These are phyloP conservation scores for Magallana gigas DNA, from an alignment of 1,140 invertebrate genomes.

Conservation along the genomic window DNA sequence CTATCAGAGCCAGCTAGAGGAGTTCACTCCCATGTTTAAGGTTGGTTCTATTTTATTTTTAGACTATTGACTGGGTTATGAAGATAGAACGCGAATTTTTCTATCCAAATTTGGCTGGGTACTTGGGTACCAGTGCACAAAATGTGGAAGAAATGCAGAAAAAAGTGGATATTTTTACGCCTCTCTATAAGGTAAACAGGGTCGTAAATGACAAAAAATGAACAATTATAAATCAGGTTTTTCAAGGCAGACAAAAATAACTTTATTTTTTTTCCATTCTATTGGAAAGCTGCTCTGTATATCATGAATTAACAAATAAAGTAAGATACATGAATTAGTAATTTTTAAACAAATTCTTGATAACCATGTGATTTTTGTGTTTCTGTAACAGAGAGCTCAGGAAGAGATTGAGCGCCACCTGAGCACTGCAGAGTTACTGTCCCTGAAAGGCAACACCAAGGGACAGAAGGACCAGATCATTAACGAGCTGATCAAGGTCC, in stretches of 20 bases:
- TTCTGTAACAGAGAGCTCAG: conserved; percentile 81
- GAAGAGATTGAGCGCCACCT: conserved; percentile 86
- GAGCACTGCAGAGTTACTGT: conserved; percentile 82
- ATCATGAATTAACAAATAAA: too few relatives aligned
- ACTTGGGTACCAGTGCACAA: conserved; percentile 81
- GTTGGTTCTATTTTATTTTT: conserved; percentile 64
- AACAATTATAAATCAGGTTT: too few relatives aligned
- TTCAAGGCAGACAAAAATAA: too few relatives aligned
- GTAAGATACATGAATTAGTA: too few relatives aligned
- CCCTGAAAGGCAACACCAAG: conserved; percentile 79
- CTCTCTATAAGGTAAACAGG: conserved; percentile 81
- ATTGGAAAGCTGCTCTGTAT: not conserved
- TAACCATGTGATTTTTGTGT: not conserved
- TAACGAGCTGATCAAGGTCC: conserved; percentile 84
- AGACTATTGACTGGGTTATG: conserved; percentile 78
- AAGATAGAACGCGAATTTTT: conserved; percentile 77
- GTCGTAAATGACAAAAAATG: not conserved
- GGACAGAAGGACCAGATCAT: conserved; percentile 82
- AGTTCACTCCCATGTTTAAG: conserved; percentile 77
- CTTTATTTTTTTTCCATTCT: not conserved
- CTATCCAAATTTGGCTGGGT: conserved; percentile 75
- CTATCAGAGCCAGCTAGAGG: conserved; percentile 75
- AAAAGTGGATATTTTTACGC: conserved; percentile 83
- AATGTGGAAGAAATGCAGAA: conserved; percentile 83
- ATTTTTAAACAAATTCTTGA: too few relatives aligned